Percentiles rank a stretch among this genome's conserved stretches.
Conservation (phyloP, 2,888 invertebrate genomes). For the Eurytoma adleriae region DNA sequence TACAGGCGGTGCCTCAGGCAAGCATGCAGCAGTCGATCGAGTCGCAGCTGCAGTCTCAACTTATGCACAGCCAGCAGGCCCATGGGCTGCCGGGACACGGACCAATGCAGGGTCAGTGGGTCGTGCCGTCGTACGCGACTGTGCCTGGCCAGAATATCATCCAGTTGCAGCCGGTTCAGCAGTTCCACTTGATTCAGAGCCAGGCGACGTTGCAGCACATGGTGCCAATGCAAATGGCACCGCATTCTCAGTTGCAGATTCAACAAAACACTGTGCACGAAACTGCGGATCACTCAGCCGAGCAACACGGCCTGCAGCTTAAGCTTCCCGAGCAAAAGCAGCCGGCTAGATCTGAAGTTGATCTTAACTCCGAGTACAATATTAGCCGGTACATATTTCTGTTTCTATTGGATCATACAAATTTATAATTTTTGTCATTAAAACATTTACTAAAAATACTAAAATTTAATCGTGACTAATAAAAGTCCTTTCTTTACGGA, state of each 20-base stretch:
- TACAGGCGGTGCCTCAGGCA: slow-evolving; percentile 46
- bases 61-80: slow-evolving; percentile 48
- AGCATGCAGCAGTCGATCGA: slow-evolving; percentile 51
- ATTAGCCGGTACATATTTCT: slow-evolving; percentile 64
- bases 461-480: slow-evolving; percentile 4
- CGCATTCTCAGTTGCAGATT: slow-evolving; percentile 60
- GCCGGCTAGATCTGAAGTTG: slow-evolving; percentile 63
- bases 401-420: background rate
- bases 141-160: slow-evolving; percentile 54
- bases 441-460: background rate
- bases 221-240: slow-evolving; percentile 54
- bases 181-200: slow-evolving; percentile 56
- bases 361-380: slow-evolving; percentile 63
- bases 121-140: slow-evolving; percentile 54
- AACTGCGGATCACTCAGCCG: slow-evolving; percentile 57
- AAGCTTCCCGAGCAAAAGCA: slow-evolving; percentile 68
- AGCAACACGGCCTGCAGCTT: slow-evolving; percentile 66
- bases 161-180: slow-evolving; percentile 59
- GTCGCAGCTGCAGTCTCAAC: slow-evolving; percentile 54
- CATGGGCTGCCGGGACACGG: slow-evolving; percentile 40
- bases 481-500: too few species aligned
- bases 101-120: slow-evolving; percentile 56
- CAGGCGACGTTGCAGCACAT: slow-evolving; percentile 58
- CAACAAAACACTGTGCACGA: slow-evolving; percentile 58
- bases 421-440: slow-evolving; percentile 1